phyloP scores from a whole-genome alignment of 1,140 invertebrate species.

The Hypothenemus hampei region DNA sequence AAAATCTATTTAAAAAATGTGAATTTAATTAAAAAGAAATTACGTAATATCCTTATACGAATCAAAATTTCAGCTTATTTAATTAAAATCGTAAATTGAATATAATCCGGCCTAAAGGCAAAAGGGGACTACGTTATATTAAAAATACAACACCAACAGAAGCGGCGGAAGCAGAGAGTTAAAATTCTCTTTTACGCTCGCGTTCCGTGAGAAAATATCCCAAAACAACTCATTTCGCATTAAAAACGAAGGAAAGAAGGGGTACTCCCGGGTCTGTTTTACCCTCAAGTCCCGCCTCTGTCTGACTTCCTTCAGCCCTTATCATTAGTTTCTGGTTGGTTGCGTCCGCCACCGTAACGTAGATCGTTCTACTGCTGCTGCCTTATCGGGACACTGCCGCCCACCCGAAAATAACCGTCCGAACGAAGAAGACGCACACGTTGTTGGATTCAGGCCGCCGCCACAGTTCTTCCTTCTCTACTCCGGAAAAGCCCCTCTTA shows the following conservation, averaged over 20 bases:
- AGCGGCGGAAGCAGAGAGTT: background rate
- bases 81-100: slow-evolving; percentile 8
- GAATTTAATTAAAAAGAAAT: too few relatives aligned
- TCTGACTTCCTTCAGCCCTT: slow-evolving; percentile 39
- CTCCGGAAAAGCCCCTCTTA: slow-evolving; percentile 17
- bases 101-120: slow-evolving; percentile 8
- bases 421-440: slow-evolving; percentile 9
- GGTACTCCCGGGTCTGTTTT: slow-evolving; percentile 9
- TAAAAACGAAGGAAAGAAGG: slow-evolving; percentile 7
- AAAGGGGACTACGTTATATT: background rate
- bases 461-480: slow-evolving; percentile 5
- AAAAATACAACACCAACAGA: background rate
- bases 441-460: slow-evolving; percentile 6
- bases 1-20: too few relatives aligned
- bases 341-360: slow-evolving; percentile 40
- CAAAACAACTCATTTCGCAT: slow-evolving; percentile 20
- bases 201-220: slow-evolving; percentile 8
- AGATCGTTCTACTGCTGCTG: slow-evolving; percentile 44
- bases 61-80: slow-evolving; percentile 8
- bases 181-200: too few relatives aligned
- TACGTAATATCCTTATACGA: too few relatives aligned
- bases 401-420: slow-evolving; percentile 10
- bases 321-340: slow-evolving; percentile 45
- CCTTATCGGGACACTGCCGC: slow-evolving; percentile 29
- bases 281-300: slow-evolving; percentile 32